Base-by-base conservation (phyloP, 2,797 vertebrate genomes). In the Moxostoma hubbsi region DNA sequence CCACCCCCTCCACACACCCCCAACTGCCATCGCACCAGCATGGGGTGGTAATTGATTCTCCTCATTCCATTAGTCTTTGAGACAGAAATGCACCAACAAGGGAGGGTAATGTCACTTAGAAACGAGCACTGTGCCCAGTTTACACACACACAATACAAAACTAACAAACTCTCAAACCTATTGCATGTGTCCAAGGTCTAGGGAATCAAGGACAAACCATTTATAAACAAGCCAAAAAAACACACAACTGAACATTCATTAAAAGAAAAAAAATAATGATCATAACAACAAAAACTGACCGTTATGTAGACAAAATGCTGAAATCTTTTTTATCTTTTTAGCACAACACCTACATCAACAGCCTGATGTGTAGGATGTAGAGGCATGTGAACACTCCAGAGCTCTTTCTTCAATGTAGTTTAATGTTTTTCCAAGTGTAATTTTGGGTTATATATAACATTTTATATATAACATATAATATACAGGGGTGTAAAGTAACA, bases 1-100 rank as follows among this genome's bases (percentile, higher is more conserved):
- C 87, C 85, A 83, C 84, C 86, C 24, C 43, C 36, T 46, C 49
- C 75, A 59, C 47, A 51, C 24, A 61, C 24, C 65, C 74, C 61
- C 55, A 61, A 77, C 88, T 92, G 91, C 24, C 91, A 87, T 80
- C 85, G 85, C 90, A 91, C 91, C 91, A 91, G 81, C 79, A 80
- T 87, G 90, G 88, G 89, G 90, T 84, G 84, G 89, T 92, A 93
- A 93, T 92, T 92, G 91, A 93, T 93, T 93, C 88, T 91, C 89
- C 91, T 84, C 90, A 90, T 90, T 91, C 91, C 90, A 92, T 94
- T 93, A 93, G 91, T 90, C 88, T 91, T 87, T 84, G 89, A 93
- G 92, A 93, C 91, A 92, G 91, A 91, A 89, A 92, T 89, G 88
- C 88, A 81, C 90, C 91, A 90, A 90, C 82, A 79, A 91, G 90